Conservation (phyloP, 2,797 vertebrate species). For the Epinephelus malabaricus region DNA sequence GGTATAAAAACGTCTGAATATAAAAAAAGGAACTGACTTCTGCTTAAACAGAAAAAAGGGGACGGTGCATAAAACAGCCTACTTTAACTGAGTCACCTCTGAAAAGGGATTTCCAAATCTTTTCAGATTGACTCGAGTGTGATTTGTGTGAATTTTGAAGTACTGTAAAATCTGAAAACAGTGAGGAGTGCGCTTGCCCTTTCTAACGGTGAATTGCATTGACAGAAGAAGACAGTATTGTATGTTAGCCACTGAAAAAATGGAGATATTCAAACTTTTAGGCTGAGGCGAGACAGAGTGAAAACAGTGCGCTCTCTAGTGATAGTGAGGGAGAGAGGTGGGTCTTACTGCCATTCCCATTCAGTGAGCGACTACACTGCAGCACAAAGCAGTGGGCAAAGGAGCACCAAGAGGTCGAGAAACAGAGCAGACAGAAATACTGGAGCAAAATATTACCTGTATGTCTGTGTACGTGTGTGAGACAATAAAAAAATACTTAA, state of each 20-base stretch:
- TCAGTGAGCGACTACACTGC: slow-evolving; percentile 36
- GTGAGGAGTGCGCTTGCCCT: background rate
- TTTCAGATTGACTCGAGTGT: background rate
- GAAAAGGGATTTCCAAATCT: slow-evolving; percentile 4
- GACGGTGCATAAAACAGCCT: background rate
- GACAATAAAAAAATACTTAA: background rate
- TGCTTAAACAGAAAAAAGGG: background rate
- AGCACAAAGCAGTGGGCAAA: slow-evolving; percentile 39
- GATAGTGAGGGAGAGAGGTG: background rate
- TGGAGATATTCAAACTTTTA: slow-evolving; percentile 11
- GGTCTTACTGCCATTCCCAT: slow-evolving; percentile 35
- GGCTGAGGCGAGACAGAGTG: background rate
- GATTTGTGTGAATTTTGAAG: background rate
- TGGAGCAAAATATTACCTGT: slow-evolving; percentile 17
- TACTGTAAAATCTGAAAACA: slow-evolving; percentile 1
- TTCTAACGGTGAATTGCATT: background rate
- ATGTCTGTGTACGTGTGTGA: background rate
- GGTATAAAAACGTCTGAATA: background rate
- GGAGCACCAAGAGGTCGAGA: slow-evolving; percentile 14
- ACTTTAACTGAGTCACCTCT: slow-evolving; percentile 10
- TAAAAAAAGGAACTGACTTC: background rate
- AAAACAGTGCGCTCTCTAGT: slow-evolving; percentile 21
- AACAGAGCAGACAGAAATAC: slow-evolving; percentile 19
- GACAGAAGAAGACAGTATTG: background rate
- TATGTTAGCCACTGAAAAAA: background rate